Conservation (phyloP, 2,113 vertebrate genomes). For the Cheilinus undulatus region DNA sequence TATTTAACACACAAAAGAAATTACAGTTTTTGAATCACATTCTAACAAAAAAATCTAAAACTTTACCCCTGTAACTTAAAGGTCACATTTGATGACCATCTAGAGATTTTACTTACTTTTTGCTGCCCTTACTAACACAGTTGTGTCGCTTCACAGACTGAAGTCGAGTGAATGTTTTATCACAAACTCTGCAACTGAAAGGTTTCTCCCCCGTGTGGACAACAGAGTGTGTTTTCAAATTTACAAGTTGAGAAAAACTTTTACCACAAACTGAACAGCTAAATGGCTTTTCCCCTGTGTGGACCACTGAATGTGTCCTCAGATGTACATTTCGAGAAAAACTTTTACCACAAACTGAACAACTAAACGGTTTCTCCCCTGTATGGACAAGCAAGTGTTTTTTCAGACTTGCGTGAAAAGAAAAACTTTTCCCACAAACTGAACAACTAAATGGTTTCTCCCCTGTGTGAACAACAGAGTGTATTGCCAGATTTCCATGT, state of each 20-base stretch:
- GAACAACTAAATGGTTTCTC: too few relatives aligned
- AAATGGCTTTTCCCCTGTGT: not conserved
- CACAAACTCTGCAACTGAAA: not conserved
- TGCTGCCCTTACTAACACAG: too few relatives aligned
- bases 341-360: not conserved
- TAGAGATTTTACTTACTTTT: too few relatives aligned
- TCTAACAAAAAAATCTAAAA: too few relatives aligned
- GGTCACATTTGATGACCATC: too few relatives aligned
- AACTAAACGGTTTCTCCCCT: not conserved
- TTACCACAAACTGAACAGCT: not conserved
- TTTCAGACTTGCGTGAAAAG: not conserved
- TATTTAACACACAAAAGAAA: too few relatives aligned
- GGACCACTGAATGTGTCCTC: not conserved
- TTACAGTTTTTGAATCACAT: too few relatives aligned
- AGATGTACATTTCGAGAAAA: not conserved
- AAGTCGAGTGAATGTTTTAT: not conserved
- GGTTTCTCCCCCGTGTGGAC: not conserved
- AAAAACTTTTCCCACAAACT: not conserved
- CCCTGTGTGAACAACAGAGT: too few relatives aligned
- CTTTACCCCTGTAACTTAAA: too few relatives aligned
- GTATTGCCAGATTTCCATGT: too few relatives aligned
- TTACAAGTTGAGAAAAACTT: not conserved
- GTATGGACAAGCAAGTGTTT: not conserved
- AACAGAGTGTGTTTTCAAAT: not conserved
- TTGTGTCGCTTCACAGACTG: too few relatives aligned